phyloP scores from a whole-genome alignment of 2,888 invertebrate species.

The Protophormia terraenovae region DNA sequence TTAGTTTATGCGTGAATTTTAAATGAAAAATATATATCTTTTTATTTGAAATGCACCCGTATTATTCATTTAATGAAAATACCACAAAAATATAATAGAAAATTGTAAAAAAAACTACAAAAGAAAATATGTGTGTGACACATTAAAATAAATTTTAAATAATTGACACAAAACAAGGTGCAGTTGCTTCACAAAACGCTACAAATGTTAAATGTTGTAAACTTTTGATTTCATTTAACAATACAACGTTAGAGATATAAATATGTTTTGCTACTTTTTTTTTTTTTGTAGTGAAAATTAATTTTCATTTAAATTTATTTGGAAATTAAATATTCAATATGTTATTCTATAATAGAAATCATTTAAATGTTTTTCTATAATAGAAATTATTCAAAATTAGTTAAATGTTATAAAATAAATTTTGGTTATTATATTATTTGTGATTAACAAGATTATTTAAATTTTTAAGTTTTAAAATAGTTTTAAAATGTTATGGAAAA shows the following conservation, averaged over 20 bases:
- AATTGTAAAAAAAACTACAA: conserved; percentile 9
- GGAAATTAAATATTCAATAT: too few species aligned
- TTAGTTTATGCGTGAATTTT: conserved; percentile 22
- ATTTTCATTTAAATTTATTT: neutral
- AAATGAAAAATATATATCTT: neutral
- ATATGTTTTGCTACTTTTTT: neutral
- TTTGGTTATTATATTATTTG: too few species aligned
- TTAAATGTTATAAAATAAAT: too few species aligned
- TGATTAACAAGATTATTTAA: too few species aligned
- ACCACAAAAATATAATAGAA: neutral
- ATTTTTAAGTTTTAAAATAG: too few species aligned
- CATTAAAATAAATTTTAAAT: conserved; percentile 62
- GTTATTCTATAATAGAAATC: too few species aligned
- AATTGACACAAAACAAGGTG: conserved; percentile 63
- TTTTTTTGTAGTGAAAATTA: neutral
- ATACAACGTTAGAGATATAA: neutral
- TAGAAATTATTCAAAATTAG: too few species aligned
- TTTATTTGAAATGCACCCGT: neutral
- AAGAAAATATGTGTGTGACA: conserved; percentile 24
- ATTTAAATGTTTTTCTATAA: too few species aligned
- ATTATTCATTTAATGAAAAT: conserved; percentile 17
- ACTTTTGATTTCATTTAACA: conserved; percentile 40
- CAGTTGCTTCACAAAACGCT: conserved; percentile 24
- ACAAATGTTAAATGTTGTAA: conserved; percentile 6
- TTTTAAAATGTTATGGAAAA: too few species aligned